Evolutionary conservation across 2,888 invertebrate species (phyloP).

Genomic region (Scaptomyza polygonia): DNA sequence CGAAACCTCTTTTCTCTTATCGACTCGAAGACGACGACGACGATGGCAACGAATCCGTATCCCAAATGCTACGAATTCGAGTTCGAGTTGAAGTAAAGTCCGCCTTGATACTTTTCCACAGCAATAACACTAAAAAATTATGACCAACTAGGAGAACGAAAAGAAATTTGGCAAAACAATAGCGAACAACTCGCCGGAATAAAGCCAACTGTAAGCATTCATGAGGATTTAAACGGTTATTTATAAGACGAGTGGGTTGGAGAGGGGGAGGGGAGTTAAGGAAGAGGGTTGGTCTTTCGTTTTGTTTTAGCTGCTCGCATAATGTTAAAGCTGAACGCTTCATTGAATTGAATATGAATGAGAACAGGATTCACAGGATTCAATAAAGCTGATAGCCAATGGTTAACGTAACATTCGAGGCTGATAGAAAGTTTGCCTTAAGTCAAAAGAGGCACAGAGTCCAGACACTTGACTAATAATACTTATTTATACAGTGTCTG

Average conservation of each 20-base stretch:
- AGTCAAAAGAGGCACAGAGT: conserved; percentile 25
- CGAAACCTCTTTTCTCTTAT: conserved; percentile 57
- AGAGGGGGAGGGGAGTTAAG: neutral
- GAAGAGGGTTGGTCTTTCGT: conserved; percentile 23
- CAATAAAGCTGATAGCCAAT: conserved; percentile 38
- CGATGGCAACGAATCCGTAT: conserved; percentile 12
- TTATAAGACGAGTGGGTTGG: conserved; percentile 59
- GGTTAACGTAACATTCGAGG: conserved; percentile 27
- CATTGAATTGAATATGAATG: conserved; percentile 72
- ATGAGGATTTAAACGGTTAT: conserved; percentile 81
- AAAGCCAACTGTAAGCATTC: conserved; percentile 80
- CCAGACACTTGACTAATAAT: conserved; percentile 40
- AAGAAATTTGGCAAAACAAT: conserved; percentile 76
- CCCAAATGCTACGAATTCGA: conserved; percentile 19
- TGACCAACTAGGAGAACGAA: conserved; percentile 68
- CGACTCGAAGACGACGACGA: conserved; percentile 41
- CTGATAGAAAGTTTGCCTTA: conserved; percentile 19
- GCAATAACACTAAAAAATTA: conserved; percentile 83
- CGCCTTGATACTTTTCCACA: conserved; percentile 58
- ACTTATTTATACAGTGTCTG: conserved; percentile 51
- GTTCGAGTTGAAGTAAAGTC: conserved; percentile 32
- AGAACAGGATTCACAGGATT: conserved; percentile 17
- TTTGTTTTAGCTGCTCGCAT: conserved; percentile 31
- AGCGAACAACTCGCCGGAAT: conserved; percentile 70
- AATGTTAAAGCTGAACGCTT: conserved; percentile 60